Percentiles rank a stretch among this genome's conserved stretches.
Conservation (phyloP, 2,113 vertebrate species). For the Vicugna pacos region DNA sequence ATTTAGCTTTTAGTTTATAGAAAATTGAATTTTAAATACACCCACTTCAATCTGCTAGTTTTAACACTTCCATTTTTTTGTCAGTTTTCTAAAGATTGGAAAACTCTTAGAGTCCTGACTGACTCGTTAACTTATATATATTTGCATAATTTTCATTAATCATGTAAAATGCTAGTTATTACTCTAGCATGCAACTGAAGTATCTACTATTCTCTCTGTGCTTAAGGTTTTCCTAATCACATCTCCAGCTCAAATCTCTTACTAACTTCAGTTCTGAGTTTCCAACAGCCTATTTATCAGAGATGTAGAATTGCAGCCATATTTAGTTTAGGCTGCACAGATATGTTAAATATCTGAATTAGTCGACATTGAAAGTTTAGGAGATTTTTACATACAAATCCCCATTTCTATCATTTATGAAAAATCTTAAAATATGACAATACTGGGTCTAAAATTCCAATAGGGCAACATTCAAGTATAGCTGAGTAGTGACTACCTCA, state of each 20-base stretch:
- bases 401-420: slow-evolving; percentile 50
- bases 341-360: slow-evolving; percentile 58
- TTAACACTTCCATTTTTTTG: slow-evolving; percentile 67
- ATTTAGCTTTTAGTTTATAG: slow-evolving; percentile 64
- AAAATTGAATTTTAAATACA: slow-evolving; percentile 73
- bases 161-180: slow-evolving; percentile 40
- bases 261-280: slow-evolving; percentile 51
- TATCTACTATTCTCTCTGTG: background rate
- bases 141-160: slow-evolving; percentile 54
- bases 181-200: background rate
- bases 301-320: slow-evolving; percentile 46
- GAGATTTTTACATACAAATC: slow-evolving; percentile 44
- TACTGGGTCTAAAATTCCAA: slow-evolving; percentile 16
- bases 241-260: background rate
- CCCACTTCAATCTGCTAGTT: slow-evolving; percentile 52
- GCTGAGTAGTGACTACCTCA: background rate
- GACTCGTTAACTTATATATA: slow-evolving; percentile 46
- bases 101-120: background rate
- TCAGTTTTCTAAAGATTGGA: slow-evolving; percentile 43
- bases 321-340: slow-evolving; percentile 30
- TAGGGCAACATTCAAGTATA: background rate
- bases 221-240: background rate
- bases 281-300: slow-evolving; percentile 34
- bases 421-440: slow-evolving; percentile 46
- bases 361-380: slow-evolving; percentile 51